Evolutionary conservation across 2,888 invertebrate species (phyloP).

Genomic region (Drosophila putrida): DNA sequence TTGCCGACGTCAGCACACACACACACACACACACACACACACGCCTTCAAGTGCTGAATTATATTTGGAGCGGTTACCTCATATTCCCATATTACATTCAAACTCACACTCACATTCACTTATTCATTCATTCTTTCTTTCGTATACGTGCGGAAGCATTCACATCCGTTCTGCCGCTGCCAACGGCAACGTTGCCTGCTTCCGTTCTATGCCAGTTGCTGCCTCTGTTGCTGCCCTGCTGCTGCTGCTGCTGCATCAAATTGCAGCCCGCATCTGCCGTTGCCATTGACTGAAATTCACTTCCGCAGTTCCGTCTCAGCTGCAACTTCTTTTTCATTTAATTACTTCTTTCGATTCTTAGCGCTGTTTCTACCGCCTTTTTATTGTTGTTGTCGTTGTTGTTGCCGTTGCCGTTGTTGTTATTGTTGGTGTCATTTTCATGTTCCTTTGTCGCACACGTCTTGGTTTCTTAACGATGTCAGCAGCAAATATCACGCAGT

Average conservation of each 20-base stretch:
- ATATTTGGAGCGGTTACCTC: constrained; percentile 37
- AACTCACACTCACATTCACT: constrained; percentile 1
- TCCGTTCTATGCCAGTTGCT: constrained; percentile 54
- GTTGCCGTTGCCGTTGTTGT: constrained; percentile 28
- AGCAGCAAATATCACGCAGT: constrained; percentile 57
- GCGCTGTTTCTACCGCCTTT: constrained; percentile 63
- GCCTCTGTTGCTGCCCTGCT: neutral
- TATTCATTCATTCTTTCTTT: constrained; percentile 33
- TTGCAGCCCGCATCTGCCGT: constrained; percentile 55
- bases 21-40: constrained; percentile 1
- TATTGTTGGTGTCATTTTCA: constrained; percentile 46
- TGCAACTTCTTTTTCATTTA: constrained; percentile 68
- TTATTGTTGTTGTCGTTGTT: constrained; percentile 30
- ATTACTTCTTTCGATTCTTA: constrained; percentile 83
- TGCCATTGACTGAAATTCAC: constrained; percentile 40
- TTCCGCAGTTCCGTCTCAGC: constrained; percentile 54
- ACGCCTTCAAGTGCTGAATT: constrained; percentile 44
- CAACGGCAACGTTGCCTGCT: constrained; percentile 31
- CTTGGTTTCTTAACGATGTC: constrained; percentile 44
- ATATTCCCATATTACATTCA: constrained; percentile 34
- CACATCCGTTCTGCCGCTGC: constrained; percentile 71
- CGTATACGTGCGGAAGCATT: constrained; percentile 76
- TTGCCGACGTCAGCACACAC: constrained; percentile 6
- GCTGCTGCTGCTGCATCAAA: constrained; percentile 44
- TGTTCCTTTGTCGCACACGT: constrained; percentile 73